Evolutionary conservation across 1,140 invertebrate species (phyloP).

Genomic region (Drosophila santomea): DNA sequence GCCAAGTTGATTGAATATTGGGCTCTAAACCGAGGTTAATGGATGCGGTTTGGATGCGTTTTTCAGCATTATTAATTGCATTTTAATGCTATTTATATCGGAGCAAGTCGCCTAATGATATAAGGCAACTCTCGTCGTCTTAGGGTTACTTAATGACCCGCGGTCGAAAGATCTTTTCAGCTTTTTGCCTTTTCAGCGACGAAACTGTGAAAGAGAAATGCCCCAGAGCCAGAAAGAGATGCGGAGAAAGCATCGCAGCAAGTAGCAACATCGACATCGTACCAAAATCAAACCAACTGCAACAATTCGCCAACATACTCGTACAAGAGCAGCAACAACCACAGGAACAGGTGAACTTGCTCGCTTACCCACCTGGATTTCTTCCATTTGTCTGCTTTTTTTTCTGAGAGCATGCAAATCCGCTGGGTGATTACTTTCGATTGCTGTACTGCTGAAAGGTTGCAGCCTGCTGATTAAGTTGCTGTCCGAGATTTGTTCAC

Average conservation of each 20-base stretch:
- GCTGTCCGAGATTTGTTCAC: conserved; percentile 47
- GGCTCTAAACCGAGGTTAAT: conserved; percentile 38
- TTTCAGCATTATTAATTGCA: conserved; percentile 59
- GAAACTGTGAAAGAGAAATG: conserved; percentile 79
- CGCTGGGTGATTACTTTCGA: conserved; percentile 64
- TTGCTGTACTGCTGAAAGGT: conserved; percentile 56
- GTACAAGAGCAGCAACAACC: conserved; percentile 19
- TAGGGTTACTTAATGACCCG: conserved; percentile 76
- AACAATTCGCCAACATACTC: conserved; percentile 58
- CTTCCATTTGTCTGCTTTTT: not conserved
- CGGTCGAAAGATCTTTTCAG: conserved; percentile 43
- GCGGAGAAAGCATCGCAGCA: conserved; percentile 68
- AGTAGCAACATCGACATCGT: conserved; percentile 12
- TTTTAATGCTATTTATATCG: conserved; percentile 71
- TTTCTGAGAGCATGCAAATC: conserved; percentile 47
- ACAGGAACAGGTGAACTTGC: conserved; percentile 57
- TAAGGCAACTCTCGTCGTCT: conserved; percentile 40
- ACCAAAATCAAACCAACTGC: conserved; percentile 61
- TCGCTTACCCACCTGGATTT: conserved; percentile 6
- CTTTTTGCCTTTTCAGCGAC: conserved; percentile 39
- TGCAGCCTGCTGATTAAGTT: conserved; percentile 41
- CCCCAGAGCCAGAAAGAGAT: conserved; percentile 56
- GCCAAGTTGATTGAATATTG: conserved; percentile 60
- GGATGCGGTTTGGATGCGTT: conserved; percentile 29
- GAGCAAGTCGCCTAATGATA: not conserved